A percentile compares a stretch with the other conserved stretches of the same genome.
These are phyloP conservation scores for Carlito syrichta DNA, from an alignment of 2,113 vertebrate species.

Conservation along the genomic window DNA sequence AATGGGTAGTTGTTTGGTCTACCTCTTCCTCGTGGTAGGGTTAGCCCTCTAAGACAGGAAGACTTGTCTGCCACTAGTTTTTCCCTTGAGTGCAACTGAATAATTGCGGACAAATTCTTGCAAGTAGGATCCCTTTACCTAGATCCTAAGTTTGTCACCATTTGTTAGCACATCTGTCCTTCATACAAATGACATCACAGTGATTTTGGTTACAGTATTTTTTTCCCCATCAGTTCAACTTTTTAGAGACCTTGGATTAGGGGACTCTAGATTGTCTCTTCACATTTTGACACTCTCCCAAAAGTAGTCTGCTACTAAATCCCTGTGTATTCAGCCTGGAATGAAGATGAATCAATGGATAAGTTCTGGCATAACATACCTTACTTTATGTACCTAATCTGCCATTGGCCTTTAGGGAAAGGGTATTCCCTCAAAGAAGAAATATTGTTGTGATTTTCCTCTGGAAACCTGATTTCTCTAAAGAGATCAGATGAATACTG, in stretches of 20 bases:
- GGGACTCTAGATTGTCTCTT: neutral
- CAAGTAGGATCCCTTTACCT: neutral
- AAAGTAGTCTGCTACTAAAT: neutral
- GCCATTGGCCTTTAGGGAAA: neutral
- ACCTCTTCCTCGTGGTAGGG: neutral
- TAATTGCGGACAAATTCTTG: neutral
- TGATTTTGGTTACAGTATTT: neutral
- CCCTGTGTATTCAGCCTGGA: neutral
- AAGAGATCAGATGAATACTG: neutral
- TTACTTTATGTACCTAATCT: neutral
- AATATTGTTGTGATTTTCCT: neutral
- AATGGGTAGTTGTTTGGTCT: neutral
- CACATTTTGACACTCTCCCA: neutral
- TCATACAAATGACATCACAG: neutral
- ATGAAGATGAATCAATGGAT: neutral
- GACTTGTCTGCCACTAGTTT: neutral
- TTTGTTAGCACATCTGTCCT: neutral
- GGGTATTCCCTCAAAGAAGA: neutral
- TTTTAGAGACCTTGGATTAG: neutral
- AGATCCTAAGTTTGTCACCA: neutral
- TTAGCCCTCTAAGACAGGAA: neutral
- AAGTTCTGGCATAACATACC: neutral
- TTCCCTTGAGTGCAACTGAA: neutral
- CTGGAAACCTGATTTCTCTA: neutral
- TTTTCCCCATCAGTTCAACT: neutral